phyloP scores from a whole-genome alignment of 2,888 invertebrate species.

The Parelbella ahira region DNA sequence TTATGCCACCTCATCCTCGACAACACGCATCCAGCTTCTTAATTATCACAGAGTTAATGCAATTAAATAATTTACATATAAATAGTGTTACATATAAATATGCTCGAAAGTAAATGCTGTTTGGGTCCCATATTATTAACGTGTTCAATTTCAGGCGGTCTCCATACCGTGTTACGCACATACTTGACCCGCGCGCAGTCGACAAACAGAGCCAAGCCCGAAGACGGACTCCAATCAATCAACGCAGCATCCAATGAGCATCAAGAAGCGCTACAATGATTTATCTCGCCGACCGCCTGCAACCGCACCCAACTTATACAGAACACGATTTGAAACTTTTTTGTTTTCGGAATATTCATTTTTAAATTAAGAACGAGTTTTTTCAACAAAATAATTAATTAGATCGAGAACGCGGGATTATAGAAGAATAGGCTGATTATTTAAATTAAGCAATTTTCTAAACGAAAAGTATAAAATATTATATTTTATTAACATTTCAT shows the following conservation, averaged over 20 bases:
- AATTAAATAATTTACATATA: too few species aligned
- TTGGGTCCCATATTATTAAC: too few species aligned
- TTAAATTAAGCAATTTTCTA: too few species aligned
- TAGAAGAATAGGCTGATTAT: neutral
- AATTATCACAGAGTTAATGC: too few species aligned
- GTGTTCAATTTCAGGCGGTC: neutral
- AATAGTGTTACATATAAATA: too few species aligned
- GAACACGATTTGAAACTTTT: conserved; percentile 41
- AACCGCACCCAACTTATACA: conserved; percentile 37
- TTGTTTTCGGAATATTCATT: too few species aligned
- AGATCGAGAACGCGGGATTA: neutral
- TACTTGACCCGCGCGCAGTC: conserved; percentile 33
- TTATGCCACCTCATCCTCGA: too few species aligned
- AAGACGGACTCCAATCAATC: conserved; percentile 52
- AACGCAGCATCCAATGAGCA: conserved; percentile 58
- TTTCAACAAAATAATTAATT: neutral
- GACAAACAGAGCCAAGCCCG: conserved; percentile 32
- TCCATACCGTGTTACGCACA: conserved; percentile 20
- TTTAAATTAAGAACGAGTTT: conserved; percentile 24
- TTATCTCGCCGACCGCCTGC: conserved; percentile 45
- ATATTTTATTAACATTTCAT: too few species aligned
- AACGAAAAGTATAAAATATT: too few species aligned
- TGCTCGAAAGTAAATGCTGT: too few species aligned
- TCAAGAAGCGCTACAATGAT: conserved; percentile 76
- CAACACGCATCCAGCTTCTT: too few species aligned